These are phyloP conservation scores for Botia almorhae DNA, from an alignment of 2,797 vertebrate species.

Conservation along the genomic window DNA sequence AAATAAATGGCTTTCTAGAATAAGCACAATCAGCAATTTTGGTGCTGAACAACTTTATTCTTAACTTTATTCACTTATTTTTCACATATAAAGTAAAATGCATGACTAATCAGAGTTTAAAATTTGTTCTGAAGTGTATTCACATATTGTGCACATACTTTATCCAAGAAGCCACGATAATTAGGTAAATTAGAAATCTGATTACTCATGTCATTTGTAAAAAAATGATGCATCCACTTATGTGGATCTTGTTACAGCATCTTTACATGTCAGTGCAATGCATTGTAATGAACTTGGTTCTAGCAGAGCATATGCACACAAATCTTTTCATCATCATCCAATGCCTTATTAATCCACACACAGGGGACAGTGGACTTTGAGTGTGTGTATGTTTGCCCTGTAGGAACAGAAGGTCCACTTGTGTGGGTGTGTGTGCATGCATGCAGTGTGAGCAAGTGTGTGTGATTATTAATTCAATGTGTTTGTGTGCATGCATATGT, in stretches of 20 bases:
- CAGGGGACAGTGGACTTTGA: slow-evolving; percentile 78
- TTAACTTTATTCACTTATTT: too few relatives aligned
- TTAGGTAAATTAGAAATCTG: too few relatives aligned
- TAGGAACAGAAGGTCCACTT: slow-evolving; percentile 49
- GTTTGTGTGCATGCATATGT: slow-evolving; percentile 45
- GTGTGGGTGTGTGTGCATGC: slow-evolving; percentile 44
- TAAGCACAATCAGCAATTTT: background rate
- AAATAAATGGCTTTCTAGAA: slow-evolving; percentile 1
- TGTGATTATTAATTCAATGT: slow-evolving; percentile 38
- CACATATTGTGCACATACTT: background rate
- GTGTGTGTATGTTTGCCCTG: slow-evolving; percentile 37
- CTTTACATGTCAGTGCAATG: background rate
- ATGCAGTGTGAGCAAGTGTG: slow-evolving; percentile 40
- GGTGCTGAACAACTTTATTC: background rate
- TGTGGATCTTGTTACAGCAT: background rate
- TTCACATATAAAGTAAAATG: background rate
- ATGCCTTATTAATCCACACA: slow-evolving; percentile 15
- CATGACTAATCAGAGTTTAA: background rate
- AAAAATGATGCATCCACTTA: background rate
- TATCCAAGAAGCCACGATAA: too few relatives aligned
- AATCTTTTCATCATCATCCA: slow-evolving; percentile 33
- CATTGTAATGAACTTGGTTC: background rate
- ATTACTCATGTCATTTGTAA: background rate
- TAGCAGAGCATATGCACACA: background rate
- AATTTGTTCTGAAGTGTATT: background rate